Percentiles rank a stretch among this genome's conserved stretches.
Evolutionary conservation across 2,797 vertebrate species (phyloP).

Genomic region (Ispidina picta): DNA sequence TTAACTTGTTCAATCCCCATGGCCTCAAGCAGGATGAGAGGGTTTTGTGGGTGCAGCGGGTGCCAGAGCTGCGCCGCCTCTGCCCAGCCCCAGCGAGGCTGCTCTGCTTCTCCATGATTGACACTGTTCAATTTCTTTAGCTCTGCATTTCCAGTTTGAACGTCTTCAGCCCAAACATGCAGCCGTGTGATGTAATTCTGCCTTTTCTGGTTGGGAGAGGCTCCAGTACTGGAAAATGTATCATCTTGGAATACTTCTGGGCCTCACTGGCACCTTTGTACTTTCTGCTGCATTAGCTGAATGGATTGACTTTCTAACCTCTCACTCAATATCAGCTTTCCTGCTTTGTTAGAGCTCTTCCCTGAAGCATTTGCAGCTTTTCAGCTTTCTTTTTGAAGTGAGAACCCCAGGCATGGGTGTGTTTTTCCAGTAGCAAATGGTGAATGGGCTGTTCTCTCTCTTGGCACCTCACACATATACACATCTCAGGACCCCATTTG

Average conservation of each 20-base stretch:
- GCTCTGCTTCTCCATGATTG: fast-evolving
- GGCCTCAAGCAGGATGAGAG: not conserved
- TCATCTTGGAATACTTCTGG: not conserved
- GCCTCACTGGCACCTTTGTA: not conserved
- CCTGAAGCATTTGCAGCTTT: constrained; percentile 17
- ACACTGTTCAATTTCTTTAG: not conserved
- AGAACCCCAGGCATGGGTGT: not conserved
- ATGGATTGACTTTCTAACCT: constrained; percentile 17
- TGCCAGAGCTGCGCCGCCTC: not conserved
- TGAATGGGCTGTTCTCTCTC: not conserved
- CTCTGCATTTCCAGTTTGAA: not conserved
- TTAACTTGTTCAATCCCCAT: not conserved
- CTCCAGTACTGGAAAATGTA: not conserved
- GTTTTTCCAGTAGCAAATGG: constrained; percentile 23
- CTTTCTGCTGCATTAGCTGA: not conserved
- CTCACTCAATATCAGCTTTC: not conserved
- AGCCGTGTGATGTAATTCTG: not conserved
- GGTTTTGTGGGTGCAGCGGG: not conserved
- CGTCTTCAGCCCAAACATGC: not conserved
- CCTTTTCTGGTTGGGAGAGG: not conserved
- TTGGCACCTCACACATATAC: not conserved
- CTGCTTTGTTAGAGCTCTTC: not conserved
- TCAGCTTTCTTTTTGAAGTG: constrained; percentile 36
- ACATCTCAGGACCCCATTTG: not conserved
- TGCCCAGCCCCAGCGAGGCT: not conserved